Conservation (phyloP, 2,113 vertebrate species). For the Caracal caracal region DNA sequence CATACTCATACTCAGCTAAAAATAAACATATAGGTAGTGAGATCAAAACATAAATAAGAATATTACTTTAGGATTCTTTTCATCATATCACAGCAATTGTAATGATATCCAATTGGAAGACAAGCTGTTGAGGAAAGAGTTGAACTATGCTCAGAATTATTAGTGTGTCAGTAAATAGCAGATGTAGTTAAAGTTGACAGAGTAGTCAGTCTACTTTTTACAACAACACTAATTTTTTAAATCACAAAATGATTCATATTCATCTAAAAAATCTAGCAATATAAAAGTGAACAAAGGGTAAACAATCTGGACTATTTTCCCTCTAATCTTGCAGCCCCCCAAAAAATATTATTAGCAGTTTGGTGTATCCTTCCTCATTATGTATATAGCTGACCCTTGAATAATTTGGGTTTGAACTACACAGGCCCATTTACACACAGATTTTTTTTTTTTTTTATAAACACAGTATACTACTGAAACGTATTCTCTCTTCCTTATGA, state of each 20-base stretch:
- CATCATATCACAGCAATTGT: background rate
- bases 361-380: background rate
- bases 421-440: background rate
- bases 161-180: background rate
- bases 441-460: background rate
- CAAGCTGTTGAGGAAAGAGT: background rate
- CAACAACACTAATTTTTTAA: background rate
- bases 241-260: background rate
- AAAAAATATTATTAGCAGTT: background rate
- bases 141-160: constrained; percentile 1
- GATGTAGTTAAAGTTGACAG: background rate
- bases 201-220: constrained; percentile 4
- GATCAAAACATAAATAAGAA: constrained; percentile 12
- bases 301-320: background rate
- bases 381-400: background rate
- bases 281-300: background rate
- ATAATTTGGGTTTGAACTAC: background rate
- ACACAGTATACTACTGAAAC: background rate
- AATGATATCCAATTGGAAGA: background rate
- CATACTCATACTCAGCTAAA: background rate
- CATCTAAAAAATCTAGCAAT: background rate
- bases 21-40: background rate
- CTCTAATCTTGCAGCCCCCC: background rate
- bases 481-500: background rate
- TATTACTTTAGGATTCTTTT: background rate